These are phyloP conservation scores for Schizopygopsis malacanthus DNA, from an alignment of 2,797 vertebrate genomes.

Conservation along the genomic window DNA sequence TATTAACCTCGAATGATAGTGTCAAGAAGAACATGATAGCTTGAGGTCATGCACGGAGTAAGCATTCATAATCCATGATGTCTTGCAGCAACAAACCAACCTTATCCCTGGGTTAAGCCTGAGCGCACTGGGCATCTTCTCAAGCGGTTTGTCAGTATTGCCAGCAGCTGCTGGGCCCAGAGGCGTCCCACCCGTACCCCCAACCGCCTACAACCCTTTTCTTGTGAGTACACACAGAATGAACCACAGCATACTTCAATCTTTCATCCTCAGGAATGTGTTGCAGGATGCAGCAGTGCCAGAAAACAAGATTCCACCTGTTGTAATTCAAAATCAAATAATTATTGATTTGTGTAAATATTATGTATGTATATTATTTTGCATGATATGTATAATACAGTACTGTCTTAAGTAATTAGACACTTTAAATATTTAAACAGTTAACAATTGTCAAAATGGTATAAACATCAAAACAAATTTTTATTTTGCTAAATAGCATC, in stretches of 20 bases:
- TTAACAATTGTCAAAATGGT: too few relatives aligned
- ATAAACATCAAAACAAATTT: too few relatives aligned
- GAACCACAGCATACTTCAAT: background rate
- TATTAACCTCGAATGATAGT: background rate
- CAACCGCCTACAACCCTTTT: constrained; percentile 86
- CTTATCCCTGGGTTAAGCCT: constrained; percentile 94
- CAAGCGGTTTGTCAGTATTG: constrained; percentile 87
- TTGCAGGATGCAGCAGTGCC: background rate
- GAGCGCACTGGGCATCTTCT: constrained; percentile 93
- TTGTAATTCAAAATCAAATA: too few relatives aligned
- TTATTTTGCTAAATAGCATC: too few relatives aligned
- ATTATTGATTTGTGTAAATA: too few relatives aligned
- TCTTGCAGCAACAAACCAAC: constrained; percentile 89
- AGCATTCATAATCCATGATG: constrained; percentile 28
- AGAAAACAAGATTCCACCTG: background rate
- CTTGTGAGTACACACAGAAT: background rate
- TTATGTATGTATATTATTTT: too few relatives aligned
- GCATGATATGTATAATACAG: too few relatives aligned
- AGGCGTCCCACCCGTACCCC: constrained; percentile 72
- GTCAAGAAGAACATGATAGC: background rate
- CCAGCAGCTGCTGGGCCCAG: constrained; percentile 81
- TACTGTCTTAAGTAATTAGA: too few relatives aligned
- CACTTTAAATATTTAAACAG: too few relatives aligned
- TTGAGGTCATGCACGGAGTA: background rate
- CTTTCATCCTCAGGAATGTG: background rate